Base-by-base conservation (phyloP, 2,113 vertebrate genomes). In the Jaculus jaculus region DNA sequence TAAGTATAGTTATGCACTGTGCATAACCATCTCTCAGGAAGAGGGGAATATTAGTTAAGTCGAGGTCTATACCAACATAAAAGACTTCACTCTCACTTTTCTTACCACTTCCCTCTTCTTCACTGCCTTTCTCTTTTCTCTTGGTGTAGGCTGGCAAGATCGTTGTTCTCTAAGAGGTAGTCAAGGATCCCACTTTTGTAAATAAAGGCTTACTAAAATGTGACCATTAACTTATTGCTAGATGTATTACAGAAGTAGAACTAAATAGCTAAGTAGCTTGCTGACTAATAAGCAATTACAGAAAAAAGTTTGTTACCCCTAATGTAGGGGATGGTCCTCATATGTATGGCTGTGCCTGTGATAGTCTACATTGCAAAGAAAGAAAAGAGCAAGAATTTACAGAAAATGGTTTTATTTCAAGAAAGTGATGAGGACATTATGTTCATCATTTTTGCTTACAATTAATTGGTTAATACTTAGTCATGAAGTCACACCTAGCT, bases 101-200 rank as follows among this genome's bases (percentile, higher is more conserved):
- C 18, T 1, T 83, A 13, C 23, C 20, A 42, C 34, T 47, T 1
- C 3, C n/a, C 20, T 26, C 10, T 3, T 37, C 32, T 51, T 39
- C 24, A 7, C 7, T 81, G 20, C 1, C 9, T 77, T 87, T 8
- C 9, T 61, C 1, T n/a, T 18, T 65, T 24, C 3, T 28, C 24
- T 39, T 54, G 32, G 32, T 54, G 30, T 84, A 71, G 32, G 23
- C 5, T 58, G 26, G 4, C 51, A 32, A 1, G 17, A 73, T 16
- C 30, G 51, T n/a, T 87, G 51, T 47, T 16, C 9, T 87, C 54
- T n/a, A 15, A 84, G 28, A 66, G 2, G 8, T 85, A 89, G 20
- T 87, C 28, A 72, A 42, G 58, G n/a, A 77, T 87, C 16, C 66
- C 95, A 54, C 17, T 87, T 85, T 93, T 86, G 66, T 91, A 95